Conservation (phyloP, 2,888 invertebrate genomes). For the Poecilus cupreus region DNA sequence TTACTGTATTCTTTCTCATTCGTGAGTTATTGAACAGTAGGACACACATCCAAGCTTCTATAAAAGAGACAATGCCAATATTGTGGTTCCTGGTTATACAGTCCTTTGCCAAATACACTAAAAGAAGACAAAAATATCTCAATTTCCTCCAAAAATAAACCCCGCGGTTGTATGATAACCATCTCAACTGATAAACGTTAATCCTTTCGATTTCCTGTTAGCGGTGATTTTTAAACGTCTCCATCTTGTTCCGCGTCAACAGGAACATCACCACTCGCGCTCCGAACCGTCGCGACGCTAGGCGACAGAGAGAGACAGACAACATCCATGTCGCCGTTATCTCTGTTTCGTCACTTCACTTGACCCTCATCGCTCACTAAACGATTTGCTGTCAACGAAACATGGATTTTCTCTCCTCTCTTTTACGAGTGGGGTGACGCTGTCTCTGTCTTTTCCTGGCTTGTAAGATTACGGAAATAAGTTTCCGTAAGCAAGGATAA, state of each 20-base stretch:
- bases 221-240: conserved; percentile 21
- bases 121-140: not conserved
- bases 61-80: no score
- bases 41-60: no score
- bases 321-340: not conserved
- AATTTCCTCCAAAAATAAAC: conserved; percentile 10
- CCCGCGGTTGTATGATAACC: not conserved
- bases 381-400: conserved; percentile 26
- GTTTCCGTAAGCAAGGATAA: conserved; percentile 24
- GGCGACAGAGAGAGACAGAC: not conserved
- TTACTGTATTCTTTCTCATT: no score
- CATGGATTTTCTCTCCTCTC: not conserved
- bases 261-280: not conserved
- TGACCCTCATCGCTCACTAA: conserved; percentile 38
- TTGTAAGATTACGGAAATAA: conserved; percentile 32
- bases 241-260: conserved; percentile 5
- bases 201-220: conserved; percentile 32
- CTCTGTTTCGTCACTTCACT: not conserved
- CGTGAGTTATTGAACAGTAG: no score
- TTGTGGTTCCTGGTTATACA: not conserved
- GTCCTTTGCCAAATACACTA: not conserved
- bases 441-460: not conserved
- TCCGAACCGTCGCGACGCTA: not conserved
- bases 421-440: not conserved
- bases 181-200: conserved; percentile 22